Percentiles rank a stretch among this genome's conserved stretches.
phyloP scores from a whole-genome alignment of 2,797 vertebrate species.

The Staurois parvus region DNA sequence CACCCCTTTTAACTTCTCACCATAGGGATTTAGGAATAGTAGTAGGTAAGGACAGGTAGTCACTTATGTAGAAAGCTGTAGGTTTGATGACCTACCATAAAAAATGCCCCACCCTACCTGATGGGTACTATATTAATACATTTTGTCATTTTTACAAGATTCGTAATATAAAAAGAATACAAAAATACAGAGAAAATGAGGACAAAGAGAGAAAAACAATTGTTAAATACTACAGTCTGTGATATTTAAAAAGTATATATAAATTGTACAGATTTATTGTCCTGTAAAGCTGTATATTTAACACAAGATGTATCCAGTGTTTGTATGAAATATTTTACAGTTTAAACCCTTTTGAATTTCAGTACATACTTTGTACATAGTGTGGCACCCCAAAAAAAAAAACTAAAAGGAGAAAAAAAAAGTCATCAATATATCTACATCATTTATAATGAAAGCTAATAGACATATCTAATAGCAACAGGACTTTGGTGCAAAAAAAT shows the following conservation, averaged over 20 bases:
- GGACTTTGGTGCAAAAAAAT: not conserved
- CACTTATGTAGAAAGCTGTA: not conserved
- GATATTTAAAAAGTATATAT: conserved; percentile 31
- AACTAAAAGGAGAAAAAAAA: not conserved
- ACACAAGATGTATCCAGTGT: not conserved
- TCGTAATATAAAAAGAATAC: conserved; percentile 33
- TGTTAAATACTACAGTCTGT: conserved; percentile 1
- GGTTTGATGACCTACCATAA: not conserved
- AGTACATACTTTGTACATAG: not conserved
- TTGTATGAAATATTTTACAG: not conserved
- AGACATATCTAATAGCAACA: not conserved
- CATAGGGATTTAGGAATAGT: not conserved
- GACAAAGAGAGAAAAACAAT: not conserved
- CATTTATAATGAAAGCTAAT: not conserved
- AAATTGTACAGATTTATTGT: conserved; percentile 25
- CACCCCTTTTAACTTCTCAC: not conserved
- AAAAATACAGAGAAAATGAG: conserved; percentile 27
- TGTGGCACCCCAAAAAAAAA: not conserved
- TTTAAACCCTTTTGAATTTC: conserved; percentile 4
- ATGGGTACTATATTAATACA: not conserved
- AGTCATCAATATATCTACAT: not conserved
- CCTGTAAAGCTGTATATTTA: conserved; percentile 15
- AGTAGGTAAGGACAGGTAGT: not conserved
- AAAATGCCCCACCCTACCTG: conserved; percentile 15
- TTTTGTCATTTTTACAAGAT: conserved; percentile 11